Evolutionary conservation across 2,888 invertebrate genomes (phyloP).

Genomic region (Endotricha flammealis): DNA sequence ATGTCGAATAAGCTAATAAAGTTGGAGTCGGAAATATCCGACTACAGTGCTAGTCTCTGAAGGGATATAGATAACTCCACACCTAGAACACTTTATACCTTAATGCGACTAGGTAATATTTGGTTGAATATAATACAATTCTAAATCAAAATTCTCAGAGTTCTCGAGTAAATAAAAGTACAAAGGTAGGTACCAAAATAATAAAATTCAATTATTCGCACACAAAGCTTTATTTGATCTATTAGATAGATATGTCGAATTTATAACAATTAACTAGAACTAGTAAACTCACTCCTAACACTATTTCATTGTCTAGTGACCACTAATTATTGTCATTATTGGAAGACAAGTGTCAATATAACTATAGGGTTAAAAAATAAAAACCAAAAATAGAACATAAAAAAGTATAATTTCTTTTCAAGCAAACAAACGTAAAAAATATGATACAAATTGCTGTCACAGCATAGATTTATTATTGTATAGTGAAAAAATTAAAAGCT

Average conservation of each 20-base stretch:
- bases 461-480: no score
- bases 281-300: slow-evolving; percentile 8
- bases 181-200: neutral
- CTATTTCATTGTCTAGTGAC: slow-evolving; percentile 7
- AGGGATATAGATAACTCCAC: no score
- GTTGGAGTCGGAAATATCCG: no score
- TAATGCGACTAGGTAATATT: no score
- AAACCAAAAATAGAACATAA: slow-evolving; percentile 12
- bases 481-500: no score
- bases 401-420: slow-evolving; percentile 10
- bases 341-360: slow-evolving; percentile 37
- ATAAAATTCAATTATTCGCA: slow-evolving; percentile 15
- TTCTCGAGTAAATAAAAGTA: no score
- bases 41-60: no score
- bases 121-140: no score
- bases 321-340: slow-evolving; percentile 40
- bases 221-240: slow-evolving; percentile 34
- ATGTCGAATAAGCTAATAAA: no score
- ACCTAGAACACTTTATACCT: no score
- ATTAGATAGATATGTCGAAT: slow-evolving; percentile 29
- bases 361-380: slow-evolving; percentile 13
- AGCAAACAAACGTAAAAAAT: slow-evolving; percentile 1
- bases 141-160: no score
- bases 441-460: neutral
- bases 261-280: slow-evolving; percentile 18